Evolutionary conservation across 2,797 vertebrate species (phyloP), one percentile per base, ranked within the genome.

Genomic region (Sebastes vulpes): DNA sequence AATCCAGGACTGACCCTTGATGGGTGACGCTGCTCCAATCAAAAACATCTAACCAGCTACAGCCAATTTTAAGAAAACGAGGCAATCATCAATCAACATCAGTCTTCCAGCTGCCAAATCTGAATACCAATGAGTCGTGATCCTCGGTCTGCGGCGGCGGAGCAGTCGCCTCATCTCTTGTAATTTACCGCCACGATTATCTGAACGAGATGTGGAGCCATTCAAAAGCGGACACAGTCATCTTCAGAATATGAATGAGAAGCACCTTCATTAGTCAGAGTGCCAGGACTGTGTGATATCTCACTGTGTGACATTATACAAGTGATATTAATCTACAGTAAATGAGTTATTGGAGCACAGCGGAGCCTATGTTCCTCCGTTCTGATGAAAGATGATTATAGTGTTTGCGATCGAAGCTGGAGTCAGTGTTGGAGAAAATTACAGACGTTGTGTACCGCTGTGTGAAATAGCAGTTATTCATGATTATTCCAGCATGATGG

Each of bases 1-100:
- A 60, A 67, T 73, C 32, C 3, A 29, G 18, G 9, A n/a, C 11
- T 60, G 21, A 54, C 25, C 25, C 26, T 46, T 7, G 18, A 52
- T 5, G 23, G 20, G 8, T 29, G 66, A 58, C 1, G 11, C 26
- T 11, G 10, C 21, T 46, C 3, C 3, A 16, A 76, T 78, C 48
- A 65, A 74, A 72, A 72, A 52, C 18, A 20, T 35, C 7, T 11
- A 29, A 66, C 66, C n/a, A 25, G 26, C 65, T 4, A 1, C 6
- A 5, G 64, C 20, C 28, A 52, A 23, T 42, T 63, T 54, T 52
- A 5, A 80, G 21, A 28, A 68, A 77, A 61, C 7, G 1, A 67
- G 31, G 50, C 74, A 63, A 54, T 70, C 72, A 81, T 86, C 58
- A 57, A 71, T 88, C 73, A 85, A 69, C 70, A 67, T 83, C 79